Base-by-base conservation (phyloP, 2,113 vertebrate species). In the Spermophilus dauricus region DNA sequence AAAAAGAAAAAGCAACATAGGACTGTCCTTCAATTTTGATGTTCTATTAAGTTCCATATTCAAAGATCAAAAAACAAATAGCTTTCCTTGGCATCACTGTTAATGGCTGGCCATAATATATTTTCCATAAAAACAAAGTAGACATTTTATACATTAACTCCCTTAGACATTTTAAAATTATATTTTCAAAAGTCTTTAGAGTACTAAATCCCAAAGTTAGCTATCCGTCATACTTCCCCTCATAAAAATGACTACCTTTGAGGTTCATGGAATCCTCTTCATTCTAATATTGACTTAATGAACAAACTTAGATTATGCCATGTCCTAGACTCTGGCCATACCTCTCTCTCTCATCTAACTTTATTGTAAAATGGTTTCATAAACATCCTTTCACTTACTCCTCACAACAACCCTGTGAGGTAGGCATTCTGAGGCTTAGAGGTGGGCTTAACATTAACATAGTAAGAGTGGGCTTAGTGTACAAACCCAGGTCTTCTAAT, bases 401-500 rank as follows among this genome's bases (percentile, higher is more conserved):
- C 80, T 94, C 82, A 86, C 48, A 88, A 93, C 65, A 63, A 61
- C 30, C 58, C 67, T 96, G 45, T 95, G 83, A 97, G 45, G 83
- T 72, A 91, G 77, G 92, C 16, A 84, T 69, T 82, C 28, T 48
- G 65, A 95, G 14, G 51, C 78, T 77, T 67, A 51, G 42, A 93
- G 48, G 18, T 51, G 85, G 37, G 87, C 20, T 75, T 76, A 83
- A n/a, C n/a, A 84, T 56, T 58, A 81, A 45, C 22, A 70, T 30
- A 73, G 16, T 51, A 20, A n/a, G n/a, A n/a, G n/a, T n/a, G n/a
- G n/a, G n/a, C n/a, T n/a, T n/a, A n/a, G n/a, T n/a, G 16, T 51
- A 20, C 24, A 90, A 89, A 84, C 39, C 48, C 58, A 28, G 13
- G 11, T 80, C 70, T 94, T 90, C 37, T 34, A 75, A 96, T 61